Conservation (phyloP, 2,797 vertebrate genomes). For the Myotis planiceps region DNA sequence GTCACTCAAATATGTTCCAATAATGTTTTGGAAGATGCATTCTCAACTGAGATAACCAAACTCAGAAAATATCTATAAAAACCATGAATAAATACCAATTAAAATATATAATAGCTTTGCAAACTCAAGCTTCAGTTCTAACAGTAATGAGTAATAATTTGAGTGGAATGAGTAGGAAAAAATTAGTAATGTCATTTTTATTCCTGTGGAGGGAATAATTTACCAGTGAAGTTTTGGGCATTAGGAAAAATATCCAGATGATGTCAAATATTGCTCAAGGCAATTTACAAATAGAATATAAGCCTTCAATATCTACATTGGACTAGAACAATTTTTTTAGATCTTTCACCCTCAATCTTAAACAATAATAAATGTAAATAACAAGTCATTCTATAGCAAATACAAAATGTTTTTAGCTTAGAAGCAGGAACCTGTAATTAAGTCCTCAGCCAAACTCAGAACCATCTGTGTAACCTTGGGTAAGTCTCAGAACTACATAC, state of each 20-base stretch:
- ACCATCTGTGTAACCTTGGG: background rate
- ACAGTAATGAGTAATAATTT: conserved; percentile 48
- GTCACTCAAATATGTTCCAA: background rate
- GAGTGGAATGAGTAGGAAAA: background rate
- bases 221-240: background rate
- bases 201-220: conserved; percentile 3
- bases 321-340: background rate
- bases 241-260: background rate
- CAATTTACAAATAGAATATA: background rate
- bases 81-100: conserved; percentile 42
- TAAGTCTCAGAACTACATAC: background rate
- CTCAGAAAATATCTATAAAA: conserved; percentile 48
- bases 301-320: background rate
- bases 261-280: conserved; percentile 22
- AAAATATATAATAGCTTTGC: background rate
- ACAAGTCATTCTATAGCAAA: background rate
- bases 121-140: conserved; percentile 35
- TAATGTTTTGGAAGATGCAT: conserved; percentile 18
- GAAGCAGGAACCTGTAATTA: background rate
- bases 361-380: background rate
- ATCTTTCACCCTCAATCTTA: background rate
- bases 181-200: background rate
- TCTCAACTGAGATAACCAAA: conserved; percentile 27
- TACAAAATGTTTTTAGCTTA: background rate
- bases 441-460: background rate